Evolutionary conservation across 2,888 invertebrate species (phyloP).

Genomic region (Hofmannophila pseudospretella): DNA sequence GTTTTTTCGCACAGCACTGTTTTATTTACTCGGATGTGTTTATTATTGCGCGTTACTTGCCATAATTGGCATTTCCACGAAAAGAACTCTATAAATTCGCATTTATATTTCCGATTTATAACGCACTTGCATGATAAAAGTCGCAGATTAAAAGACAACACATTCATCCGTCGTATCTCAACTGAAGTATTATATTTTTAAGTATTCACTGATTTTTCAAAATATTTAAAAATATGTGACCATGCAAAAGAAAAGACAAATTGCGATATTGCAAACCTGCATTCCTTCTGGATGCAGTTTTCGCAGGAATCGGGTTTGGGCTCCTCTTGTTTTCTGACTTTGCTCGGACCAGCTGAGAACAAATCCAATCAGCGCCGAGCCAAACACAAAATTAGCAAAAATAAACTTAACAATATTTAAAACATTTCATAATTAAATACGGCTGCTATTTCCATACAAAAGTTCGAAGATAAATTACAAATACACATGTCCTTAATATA

Average conservation of each 20-base stretch:
- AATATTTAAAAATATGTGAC: conserved; percentile 8
- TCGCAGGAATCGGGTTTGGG: conserved; percentile 40
- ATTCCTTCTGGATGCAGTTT: conserved; percentile 44
- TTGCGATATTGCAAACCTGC: conserved; percentile 57
- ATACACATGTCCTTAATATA: no score
- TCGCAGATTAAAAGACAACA: conserved; percentile 5
- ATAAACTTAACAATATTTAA: conserved; percentile 11
- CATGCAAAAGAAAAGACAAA: conserved; percentile 41
- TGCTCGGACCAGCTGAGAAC: conserved; percentile 65
- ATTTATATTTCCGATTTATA: conserved; percentile 1
- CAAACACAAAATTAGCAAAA: conserved; percentile 39
- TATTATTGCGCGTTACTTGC: not conserved
- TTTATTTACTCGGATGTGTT: not conserved
- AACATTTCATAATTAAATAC: not conserved
- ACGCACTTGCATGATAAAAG: conserved; percentile 9
- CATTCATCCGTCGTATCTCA: not conserved
- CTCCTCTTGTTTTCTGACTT: conserved; percentile 43
- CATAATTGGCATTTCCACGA: not conserved
- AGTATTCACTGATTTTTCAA: no score
- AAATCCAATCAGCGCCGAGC: conserved; percentile 66
- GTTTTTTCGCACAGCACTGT: conserved; percentile 8
- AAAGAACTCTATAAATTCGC: conserved; percentile 9
- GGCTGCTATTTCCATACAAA: not conserved
- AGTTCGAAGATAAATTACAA: no score
- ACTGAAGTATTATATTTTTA: no score